Evolutionary conservation across 30 jellyfish, hydroid and myxozoan species (phyloP), one percentile per base, ranked within the genome.

Genomic region (Cassiopea andromeda): DNA sequence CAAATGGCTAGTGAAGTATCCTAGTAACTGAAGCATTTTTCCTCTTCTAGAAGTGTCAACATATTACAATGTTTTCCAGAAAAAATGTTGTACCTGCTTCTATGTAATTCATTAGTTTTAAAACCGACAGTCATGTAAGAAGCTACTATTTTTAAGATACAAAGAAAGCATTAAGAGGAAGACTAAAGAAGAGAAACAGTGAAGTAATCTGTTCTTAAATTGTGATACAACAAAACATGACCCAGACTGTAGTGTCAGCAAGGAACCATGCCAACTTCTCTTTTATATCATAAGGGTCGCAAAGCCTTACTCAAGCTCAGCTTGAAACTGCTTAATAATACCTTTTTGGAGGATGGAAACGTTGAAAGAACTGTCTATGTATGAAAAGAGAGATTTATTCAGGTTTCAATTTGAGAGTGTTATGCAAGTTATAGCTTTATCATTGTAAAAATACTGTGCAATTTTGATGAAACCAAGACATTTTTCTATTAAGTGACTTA

Each of bases 211-310:
- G 54, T 54, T 70, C 27, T 70, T 70, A 14, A 54, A 70, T 70
- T 4, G 79, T 54, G 54, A 70, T 43, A 2, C 49, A 81, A 66
- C 90, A 81, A 81, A 60, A 44, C 81, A 38, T 81, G 90, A 81
- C 90, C 90, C 79, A 81, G 90, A 81, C 90, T 61, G 47, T 7
- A n/a, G 82, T 19, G 15, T 6, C 69, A 81, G 3, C n/a, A 81
- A 9, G 79, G 71, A 81, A 60, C 75, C 73, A 77, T 77, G 50
- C 86, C 73, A 77, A 49, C 71, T n/a, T 59, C 46, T 2, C 61
- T 49, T 50, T 9, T 75, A 45, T 46, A 75, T 18, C 43, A 46
- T 14, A 75, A 77, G 7, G 73, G 86, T 77, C 86, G 50, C 15
- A 47, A 77, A 77, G 27, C 73, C 75, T 27, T 38, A 1, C 12